A percentile compares a stretch with the other conserved stretches of the same genome.
phyloP scores from a whole-genome alignment of 2,888 invertebrate species.

The Cephus pulcher region DNA sequence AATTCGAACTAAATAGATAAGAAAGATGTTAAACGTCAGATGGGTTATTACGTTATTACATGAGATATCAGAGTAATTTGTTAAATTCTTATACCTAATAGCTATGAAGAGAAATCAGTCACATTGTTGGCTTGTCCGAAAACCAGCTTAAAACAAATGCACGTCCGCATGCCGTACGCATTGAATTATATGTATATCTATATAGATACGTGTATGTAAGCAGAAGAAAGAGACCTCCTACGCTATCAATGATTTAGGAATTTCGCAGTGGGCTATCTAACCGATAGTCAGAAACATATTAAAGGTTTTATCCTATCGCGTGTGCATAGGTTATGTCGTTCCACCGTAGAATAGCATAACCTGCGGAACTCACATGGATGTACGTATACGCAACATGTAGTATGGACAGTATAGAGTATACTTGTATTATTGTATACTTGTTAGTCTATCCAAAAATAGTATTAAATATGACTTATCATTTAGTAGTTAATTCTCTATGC shows the following conservation, averaged over 20 bases:
- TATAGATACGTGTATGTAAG: background rate
- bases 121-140: background rate
- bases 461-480: background rate
- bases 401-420: background rate
- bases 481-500: background rate
- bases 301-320: conserved; percentile 11
- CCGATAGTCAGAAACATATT: conserved; percentile 18
- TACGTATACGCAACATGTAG: background rate
- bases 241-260: conserved; percentile 25
- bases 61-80: background rate
- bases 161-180: background rate
- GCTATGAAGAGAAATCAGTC: background rate
- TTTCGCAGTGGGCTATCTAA: conserved; percentile 15
- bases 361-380: background rate
- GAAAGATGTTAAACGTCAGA: background rate
- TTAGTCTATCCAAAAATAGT: background rate
- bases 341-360: background rate
- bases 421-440: background rate
- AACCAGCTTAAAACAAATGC: background rate
- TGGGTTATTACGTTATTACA: background rate
- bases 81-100: background rate
- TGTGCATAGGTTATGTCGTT: background rate
- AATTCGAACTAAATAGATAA: background rate
- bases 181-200: background rate
- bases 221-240: background rate